These are phyloP conservation scores for Morelia viridis DNA, from an alignment of 2,797 vertebrate species.

Conservation along the genomic window DNA sequence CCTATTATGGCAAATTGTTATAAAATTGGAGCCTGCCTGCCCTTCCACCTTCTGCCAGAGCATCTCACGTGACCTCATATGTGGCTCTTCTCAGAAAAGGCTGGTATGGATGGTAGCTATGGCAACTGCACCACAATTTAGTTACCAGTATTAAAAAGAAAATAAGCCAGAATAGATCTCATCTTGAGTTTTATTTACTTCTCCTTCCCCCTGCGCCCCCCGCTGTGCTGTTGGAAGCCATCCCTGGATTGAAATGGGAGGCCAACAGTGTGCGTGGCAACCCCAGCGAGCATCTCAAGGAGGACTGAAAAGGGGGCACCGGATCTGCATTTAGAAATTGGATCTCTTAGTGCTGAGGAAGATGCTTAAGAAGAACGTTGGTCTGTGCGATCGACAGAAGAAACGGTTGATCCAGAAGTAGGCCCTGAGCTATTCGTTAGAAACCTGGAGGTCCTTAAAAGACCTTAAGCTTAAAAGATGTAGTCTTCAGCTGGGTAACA, in stretches of 20 bases:
- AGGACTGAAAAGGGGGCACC: not conserved
- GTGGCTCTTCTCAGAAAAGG: slow-evolving; percentile 1
- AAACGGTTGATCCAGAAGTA: fast-evolving
- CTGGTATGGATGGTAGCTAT: not conserved
- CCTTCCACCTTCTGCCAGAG: slow-evolving; percentile 23
- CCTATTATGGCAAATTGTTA: slow-evolving; percentile 14
- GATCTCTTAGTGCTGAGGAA: fast-evolving
- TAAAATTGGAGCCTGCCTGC: slow-evolving; percentile 25
- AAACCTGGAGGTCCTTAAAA: not conserved
- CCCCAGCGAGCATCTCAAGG: not conserved
- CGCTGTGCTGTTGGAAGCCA: not conserved
- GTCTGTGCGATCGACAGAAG: too few relatives aligned
- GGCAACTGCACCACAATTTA: slow-evolving; percentile 11
- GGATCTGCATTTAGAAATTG: not conserved
- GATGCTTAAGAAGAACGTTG: not conserved
- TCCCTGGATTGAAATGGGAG: not conserved
- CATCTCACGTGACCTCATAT: slow-evolving; percentile 16
- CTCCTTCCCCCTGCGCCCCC: not conserved
- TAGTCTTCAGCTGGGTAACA: not conserved
- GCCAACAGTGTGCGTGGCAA: fast-evolving
- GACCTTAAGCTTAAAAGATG: too few relatives aligned
- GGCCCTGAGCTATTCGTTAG: not conserved
- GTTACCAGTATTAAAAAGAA: slow-evolving; percentile 40
- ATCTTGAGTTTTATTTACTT: slow-evolving; percentile 16
- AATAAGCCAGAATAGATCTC: not conserved